Evolutionary conservation across 2,888 invertebrate genomes (phyloP), one percentile per base, ranked within the genome.

Genomic region (Thymelicus sylvestris): DNA sequence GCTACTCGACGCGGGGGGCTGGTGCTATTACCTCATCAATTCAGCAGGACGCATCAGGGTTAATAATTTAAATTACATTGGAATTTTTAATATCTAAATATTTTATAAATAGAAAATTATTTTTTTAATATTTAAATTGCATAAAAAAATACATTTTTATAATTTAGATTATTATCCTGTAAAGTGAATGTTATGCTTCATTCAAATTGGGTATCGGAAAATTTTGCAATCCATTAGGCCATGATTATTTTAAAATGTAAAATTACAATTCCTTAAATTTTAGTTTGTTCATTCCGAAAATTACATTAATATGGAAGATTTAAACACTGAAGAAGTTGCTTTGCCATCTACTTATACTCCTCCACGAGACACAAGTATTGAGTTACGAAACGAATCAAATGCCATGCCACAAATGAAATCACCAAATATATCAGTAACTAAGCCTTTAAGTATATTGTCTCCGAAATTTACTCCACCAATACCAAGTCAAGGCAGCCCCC

Each of bases 191-290:
- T 7, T 57, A 31, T 31, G n/a, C 6, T 59, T 59, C 12, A 41
- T 10, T 8, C 59, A 7, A 39, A 39, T 59, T 59, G n/a, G 8
- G n/a, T 59, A n/a, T n/a, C 38, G 39, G 59, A 59, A 38, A n/a
- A n/a, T 5, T 50, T 47, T 8, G 12, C 64, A 81, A 84, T 89
- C 91, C 72, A 81, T 75, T 77, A 67, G 89, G 90, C 82, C 81
- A 86, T 87, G 90, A 67, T 24, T 52, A 52, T 66, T 61, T n/a
- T 19, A 71, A 71, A 71, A 69, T 71, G 66, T 67, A 60, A 66
- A 66, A 50, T 48, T 62, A 60, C 38, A 64, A 52, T 52, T 66
- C 24, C 52, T 15, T 19, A 47, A 63, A 66, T 72, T 72, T 67
- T 70, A 55, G 71, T 64, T 19, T 13, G 2, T 55, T 10, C 3